phyloP scores from a whole-genome alignment of 2,113 vertebrate genomes.

The Prunella fulvescens region DNA sequence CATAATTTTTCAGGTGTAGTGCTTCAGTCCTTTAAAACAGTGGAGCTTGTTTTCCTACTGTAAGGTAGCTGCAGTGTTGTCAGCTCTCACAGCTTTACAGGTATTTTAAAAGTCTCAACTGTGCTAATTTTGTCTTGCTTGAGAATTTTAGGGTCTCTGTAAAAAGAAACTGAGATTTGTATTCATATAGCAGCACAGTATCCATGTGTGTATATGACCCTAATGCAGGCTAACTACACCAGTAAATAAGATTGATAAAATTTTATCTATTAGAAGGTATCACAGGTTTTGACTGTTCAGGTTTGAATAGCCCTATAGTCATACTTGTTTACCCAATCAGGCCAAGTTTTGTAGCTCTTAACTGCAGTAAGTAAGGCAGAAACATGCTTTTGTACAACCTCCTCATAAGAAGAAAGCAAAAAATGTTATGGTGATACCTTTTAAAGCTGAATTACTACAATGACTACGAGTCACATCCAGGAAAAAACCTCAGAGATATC shows the following conservation, averaged over 20 bases:
- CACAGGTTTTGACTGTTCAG: background rate
- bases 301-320: background rate
- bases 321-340: background rate
- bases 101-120: background rate
- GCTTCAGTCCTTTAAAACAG: background rate
- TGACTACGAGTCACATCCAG: background rate
- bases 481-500: background rate
- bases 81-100: background rate
- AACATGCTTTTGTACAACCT: background rate
- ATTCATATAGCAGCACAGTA: rapidly evolving
- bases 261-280: background rate
- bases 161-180: background rate
- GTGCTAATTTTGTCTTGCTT: background rate
- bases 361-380: background rate
- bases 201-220: rapidly evolving
- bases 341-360: background rate
- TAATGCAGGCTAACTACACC: background rate
- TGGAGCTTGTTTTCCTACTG: background rate
- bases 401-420: background rate
- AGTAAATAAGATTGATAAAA: background rate
- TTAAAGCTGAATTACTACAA: background rate
- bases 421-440: background rate
- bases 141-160: background rate
- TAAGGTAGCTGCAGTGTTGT: background rate
- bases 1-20: background rate